Conservation (phyloP, 2,888 invertebrate genomes). For the Pseudococcus jackbeardsleyi region DNA sequence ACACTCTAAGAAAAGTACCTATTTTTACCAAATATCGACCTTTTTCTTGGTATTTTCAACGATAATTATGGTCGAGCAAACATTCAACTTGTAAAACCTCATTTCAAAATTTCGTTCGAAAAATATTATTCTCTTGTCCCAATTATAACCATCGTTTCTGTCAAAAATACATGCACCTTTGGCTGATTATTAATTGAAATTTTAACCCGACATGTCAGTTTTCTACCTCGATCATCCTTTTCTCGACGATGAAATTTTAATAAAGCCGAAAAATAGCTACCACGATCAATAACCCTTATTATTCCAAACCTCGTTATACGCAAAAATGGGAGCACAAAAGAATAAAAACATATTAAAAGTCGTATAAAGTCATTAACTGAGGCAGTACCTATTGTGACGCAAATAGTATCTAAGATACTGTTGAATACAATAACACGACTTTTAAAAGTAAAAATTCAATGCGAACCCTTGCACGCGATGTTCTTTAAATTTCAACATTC, state of each 20-base stretch:
- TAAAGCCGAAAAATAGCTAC: neutral
- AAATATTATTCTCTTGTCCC: neutral
- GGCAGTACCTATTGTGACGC: neutral
- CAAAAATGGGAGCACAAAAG: conserved; percentile 20
- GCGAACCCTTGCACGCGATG: conserved; percentile 23
- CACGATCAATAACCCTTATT: conserved; percentile 6
- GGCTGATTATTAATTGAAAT: neutral
- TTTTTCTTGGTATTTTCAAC: neutral
- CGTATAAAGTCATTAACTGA: conserved; percentile 17
- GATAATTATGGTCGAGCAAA: neutral
- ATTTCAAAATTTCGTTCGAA: neutral
- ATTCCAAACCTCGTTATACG: neutral
- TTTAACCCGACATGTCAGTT: neutral
- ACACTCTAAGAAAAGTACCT: neutral
- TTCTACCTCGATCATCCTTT: neutral
- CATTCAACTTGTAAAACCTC: neutral
- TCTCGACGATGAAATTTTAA: neutral
- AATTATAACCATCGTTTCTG: neutral
- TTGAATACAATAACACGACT: conserved; percentile 2
- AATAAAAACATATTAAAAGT: conserved; percentile 20
- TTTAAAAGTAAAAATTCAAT: neutral
- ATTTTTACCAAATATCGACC: neutral
- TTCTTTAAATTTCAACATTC: neutral
- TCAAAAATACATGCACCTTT: neutral
- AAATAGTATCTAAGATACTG: conserved; percentile 27